These are phyloP conservation scores for Oscheius sp. DNA, from an alignment of 2,888 invertebrate species.

Conservation along the genomic window DNA sequence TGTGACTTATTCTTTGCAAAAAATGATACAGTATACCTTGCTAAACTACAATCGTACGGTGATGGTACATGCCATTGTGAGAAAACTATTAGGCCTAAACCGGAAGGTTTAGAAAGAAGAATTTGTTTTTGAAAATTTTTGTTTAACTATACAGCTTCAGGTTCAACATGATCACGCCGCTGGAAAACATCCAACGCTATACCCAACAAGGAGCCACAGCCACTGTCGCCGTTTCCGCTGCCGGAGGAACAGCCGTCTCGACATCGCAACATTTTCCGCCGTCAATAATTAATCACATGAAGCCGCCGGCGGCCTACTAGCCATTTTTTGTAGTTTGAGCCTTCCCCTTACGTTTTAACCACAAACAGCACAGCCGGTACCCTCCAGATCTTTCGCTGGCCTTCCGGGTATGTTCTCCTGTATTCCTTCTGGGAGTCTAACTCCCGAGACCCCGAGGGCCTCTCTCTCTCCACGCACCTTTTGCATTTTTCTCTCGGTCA, in stretches of 20 bases:
- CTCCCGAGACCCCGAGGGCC: slow-evolving; percentile 14
- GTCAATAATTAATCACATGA: slow-evolving; percentile 35
- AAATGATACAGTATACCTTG: no score
- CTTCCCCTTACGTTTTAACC: background rate
- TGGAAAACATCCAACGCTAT: slow-evolving; percentile 72
- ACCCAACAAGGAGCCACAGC: slow-evolving; percentile 42
- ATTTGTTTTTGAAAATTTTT: no score
- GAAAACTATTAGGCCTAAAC: no score
- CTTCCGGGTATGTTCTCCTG: slow-evolving; percentile 7
- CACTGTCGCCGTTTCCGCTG: slow-evolving; percentile 12
- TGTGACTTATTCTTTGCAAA: no score
- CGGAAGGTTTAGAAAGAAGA: no score
- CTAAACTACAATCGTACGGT: no score
- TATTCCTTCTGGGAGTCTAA: slow-evolving; percentile 15
- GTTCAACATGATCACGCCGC: slow-evolving; percentile 73
- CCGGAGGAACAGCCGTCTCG: background rate
- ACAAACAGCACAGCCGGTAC: slow-evolving; percentile 29
- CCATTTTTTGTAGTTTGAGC: background rate
- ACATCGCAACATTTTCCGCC: slow-evolving; percentile 32
- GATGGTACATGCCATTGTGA: no score
- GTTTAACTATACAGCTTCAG: slow-evolving; percentile 38
- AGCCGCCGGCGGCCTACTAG: slow-evolving; percentile 36
- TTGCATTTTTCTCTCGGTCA: background rate
- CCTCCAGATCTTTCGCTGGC: slow-evolving; percentile 33
- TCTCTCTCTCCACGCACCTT: slow-evolving; percentile 4